phyloP scores from a whole-genome alignment of 2,113 vertebrate species.

The Rhinolophus ferrumequinum region DNA sequence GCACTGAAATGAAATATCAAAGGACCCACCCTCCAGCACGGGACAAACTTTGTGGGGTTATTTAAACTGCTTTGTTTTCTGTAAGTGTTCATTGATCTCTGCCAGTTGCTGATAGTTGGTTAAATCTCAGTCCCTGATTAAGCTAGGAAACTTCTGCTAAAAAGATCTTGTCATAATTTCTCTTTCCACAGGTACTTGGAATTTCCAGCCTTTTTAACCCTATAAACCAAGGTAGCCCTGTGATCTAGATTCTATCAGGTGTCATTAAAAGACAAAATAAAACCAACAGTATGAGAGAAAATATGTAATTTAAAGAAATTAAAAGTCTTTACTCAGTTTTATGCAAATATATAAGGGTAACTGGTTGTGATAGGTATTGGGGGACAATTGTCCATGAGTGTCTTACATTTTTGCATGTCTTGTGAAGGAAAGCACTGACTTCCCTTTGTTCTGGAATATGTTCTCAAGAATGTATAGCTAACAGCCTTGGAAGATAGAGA shows the following conservation, averaged over 20 bases:
- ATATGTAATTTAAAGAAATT: neutral
- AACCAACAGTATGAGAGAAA: neutral
- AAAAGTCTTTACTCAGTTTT: neutral
- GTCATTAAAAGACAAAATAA: neutral
- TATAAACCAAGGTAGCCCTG: neutral
- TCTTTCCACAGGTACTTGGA: neutral
- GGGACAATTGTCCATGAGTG: neutral
- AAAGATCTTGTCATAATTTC: neutral
- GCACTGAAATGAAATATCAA: neutral
- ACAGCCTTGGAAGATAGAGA: neutral
- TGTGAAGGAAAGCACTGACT: neutral
- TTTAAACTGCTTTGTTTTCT: neutral
- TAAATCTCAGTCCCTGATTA: neutral
- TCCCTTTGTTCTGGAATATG: neutral
- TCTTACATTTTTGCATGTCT: neutral
- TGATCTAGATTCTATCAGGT: neutral
- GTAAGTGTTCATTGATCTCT: neutral
- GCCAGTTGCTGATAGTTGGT: neutral
- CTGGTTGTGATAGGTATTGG: neutral
- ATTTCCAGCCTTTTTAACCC: neutral
- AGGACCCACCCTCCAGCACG: neutral
- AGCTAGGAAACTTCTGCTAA: neutral
- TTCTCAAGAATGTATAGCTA: neutral
- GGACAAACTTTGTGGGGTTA: neutral
- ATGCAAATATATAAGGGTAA: neutral